These are phyloP conservation scores for Phallusia fumigata DNA, from an alignment of 23 tunicate species.

Conservation along the genomic window DNA sequence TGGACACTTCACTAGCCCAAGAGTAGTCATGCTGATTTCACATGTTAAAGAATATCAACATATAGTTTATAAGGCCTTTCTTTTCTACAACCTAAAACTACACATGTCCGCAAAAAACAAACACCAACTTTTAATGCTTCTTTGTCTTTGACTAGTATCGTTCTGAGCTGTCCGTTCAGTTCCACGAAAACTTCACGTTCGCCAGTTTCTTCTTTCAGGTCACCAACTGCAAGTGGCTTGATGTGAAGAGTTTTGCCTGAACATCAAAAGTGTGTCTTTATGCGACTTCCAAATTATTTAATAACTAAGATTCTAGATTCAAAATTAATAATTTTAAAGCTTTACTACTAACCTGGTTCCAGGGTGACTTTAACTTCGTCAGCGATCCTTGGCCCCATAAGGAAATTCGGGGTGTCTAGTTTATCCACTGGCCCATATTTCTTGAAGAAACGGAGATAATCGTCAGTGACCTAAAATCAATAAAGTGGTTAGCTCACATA, in stretches of 20 bases:
- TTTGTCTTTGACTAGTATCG: constrained; percentile 77
- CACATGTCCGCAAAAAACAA: neutral
- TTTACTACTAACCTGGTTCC: constrained; percentile 55
- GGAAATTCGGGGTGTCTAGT: constrained; percentile 90
- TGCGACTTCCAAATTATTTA: neutral
- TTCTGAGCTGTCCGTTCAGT: constrained; percentile 84
- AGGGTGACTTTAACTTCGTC: constrained; percentile 90
- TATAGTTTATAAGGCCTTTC: too few relatives aligned
- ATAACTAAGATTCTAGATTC: too few relatives aligned
- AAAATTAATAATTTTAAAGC: too few relatives aligned
- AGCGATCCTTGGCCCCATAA: constrained; percentile 95
- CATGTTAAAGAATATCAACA: too few relatives aligned
- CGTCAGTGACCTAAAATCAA: constrained; percentile 67
- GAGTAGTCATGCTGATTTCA: too few relatives aligned
- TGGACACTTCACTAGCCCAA: too few relatives aligned
- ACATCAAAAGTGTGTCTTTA: neutral
- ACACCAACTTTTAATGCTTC: constrained; percentile 83
- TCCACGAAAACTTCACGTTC: constrained; percentile 98
- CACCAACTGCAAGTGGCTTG: constrained; percentile 93
- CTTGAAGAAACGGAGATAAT: constrained; percentile 61
- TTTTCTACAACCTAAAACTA: neutral
- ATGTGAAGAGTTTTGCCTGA: constrained; percentile 95
- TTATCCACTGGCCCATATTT: constrained; percentile 90
- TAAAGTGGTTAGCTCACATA: neutral
- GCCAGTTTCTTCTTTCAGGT: constrained; percentile 82